Percentiles rank a stretch among this genome's conserved stretches.
These are phyloP conservation scores for Indri indri DNA, from an alignment of 2,113 vertebrate genomes.

Conservation along the genomic window DNA sequence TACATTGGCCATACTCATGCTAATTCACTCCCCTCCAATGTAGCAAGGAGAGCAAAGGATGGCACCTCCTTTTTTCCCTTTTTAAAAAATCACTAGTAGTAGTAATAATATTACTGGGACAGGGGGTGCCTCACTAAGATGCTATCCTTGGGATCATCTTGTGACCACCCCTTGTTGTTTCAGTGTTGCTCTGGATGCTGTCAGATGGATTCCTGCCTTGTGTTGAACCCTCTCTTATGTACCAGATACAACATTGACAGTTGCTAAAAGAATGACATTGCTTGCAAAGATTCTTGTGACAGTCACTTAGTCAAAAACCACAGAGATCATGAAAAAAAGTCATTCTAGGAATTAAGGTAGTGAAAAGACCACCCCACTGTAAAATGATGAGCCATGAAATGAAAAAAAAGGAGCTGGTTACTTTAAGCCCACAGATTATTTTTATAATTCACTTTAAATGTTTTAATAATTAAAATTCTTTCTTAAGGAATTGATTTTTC, in stretches of 20 bases:
- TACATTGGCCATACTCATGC: neutral
- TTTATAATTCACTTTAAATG: conserved; percentile 25
- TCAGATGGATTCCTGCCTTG: neutral
- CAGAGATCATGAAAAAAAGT: neutral
- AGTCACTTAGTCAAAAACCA: neutral
- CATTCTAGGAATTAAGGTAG: neutral
- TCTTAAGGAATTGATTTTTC: conserved; percentile 25
- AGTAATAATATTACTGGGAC: neutral
- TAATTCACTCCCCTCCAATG: neutral
- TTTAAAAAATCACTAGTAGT: neutral
- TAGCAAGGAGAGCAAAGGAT: neutral
- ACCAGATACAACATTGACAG: neutral
- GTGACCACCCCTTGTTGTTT: neutral
- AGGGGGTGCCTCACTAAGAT: neutral
- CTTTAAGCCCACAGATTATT: neutral
- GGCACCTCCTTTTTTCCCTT: neutral
- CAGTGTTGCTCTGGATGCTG: neutral
- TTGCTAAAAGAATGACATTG: neutral
- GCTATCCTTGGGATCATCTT: neutral
- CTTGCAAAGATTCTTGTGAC: neutral
- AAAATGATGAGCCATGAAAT: neutral
- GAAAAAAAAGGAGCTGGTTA: neutral
- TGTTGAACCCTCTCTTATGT: neutral
- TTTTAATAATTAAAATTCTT: conserved; percentile 19
- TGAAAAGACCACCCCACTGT: neutral